Base-by-base conservation (phyloP, 1,140 invertebrate species). In the Arctopsyche grandis region DNA sequence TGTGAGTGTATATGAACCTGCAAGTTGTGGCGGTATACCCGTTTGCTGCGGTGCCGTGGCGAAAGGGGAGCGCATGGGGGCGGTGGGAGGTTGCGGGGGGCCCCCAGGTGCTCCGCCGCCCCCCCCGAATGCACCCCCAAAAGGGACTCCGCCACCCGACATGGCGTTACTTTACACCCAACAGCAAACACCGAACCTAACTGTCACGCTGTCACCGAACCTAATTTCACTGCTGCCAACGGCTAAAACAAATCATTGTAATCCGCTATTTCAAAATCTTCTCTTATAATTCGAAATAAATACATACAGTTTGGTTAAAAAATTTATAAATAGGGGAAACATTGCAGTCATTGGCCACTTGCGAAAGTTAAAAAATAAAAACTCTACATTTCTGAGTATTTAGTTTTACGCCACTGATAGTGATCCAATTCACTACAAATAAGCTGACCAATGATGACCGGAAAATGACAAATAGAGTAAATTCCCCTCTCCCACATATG, bases 21-120 rank as follows among this genome's bases (percentile, higher is more conserved):
- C 12, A 1, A 71, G 26, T 71, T 71, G 69, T 9, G 69, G 69
- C 38, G 69, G 24, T 38, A 71, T 71, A 16, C 44, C 38, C 4
- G 69, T 24, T 26, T 66, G 63, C 24, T 66, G 63, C 0, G 63
- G 21, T 0, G 21, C 24, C 0, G 3, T 10, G 5, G 14, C 21
- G 14, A 66, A 66, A 24, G 21, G 21, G 9, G 63, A 22, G 5
- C 63, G 4, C 63, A 66, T 66, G 14, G 63, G 22, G 63, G 21
- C 5, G 0, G 5, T 3, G 24, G 10, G 10, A 5, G 10, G 10
- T 12, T 19, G 63, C 14, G 56, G 56, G 9, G 63, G 24, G 0
- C 21, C 63, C 26, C 63, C 63, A 52, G 48, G 48, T 1, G 48
- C 12, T 52, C 48, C 48, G 1, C 4, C 4, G 19, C 10, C 63